Evolutionary conservation across 2,113 vertebrate genomes (phyloP).

Genomic region (Thermophis baileyi): DNA sequence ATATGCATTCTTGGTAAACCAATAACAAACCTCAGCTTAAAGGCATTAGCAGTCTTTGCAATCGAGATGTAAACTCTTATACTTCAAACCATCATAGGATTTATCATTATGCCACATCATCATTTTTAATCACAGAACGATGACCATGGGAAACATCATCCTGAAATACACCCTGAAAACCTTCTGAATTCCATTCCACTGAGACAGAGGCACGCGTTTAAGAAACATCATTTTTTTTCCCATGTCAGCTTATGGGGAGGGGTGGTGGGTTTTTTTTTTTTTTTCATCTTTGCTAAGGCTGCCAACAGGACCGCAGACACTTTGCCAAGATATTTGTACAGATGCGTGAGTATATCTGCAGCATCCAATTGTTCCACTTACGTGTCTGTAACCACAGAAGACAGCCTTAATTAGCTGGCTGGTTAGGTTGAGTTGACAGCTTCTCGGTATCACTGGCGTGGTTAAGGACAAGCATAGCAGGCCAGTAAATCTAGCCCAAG

Average conservation of each 20-base stretch:
- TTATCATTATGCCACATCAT: neutral
- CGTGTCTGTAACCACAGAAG: slow-evolving; percentile 12
- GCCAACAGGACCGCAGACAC: slow-evolving; percentile 24
- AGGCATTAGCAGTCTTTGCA: neutral
- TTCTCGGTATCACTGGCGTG: slow-evolving; percentile 5
- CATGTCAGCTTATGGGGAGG: neutral
- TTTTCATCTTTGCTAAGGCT: neutral
- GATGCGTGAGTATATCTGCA: neutral
- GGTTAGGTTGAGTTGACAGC: neutral
- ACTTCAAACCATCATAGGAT: neutral
- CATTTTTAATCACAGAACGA: neutral
- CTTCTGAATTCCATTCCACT: neutral
- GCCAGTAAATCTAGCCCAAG: slow-evolving; percentile 20
- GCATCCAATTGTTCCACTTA: neutral
- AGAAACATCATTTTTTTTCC: neutral
- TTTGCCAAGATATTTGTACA: neutral
- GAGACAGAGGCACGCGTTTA: neutral
- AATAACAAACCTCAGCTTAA: neutral
- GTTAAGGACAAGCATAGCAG: slow-evolving; percentile 6
- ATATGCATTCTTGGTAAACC: neutral
- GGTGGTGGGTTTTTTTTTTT: too few species aligned
- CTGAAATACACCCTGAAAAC: neutral
- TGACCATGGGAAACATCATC: neutral
- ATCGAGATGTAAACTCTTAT: neutral
- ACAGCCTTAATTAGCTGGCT: neutral